phyloP scores from a whole-genome alignment of 2,888 invertebrate genomes.

The Harmothoe impar region DNA sequence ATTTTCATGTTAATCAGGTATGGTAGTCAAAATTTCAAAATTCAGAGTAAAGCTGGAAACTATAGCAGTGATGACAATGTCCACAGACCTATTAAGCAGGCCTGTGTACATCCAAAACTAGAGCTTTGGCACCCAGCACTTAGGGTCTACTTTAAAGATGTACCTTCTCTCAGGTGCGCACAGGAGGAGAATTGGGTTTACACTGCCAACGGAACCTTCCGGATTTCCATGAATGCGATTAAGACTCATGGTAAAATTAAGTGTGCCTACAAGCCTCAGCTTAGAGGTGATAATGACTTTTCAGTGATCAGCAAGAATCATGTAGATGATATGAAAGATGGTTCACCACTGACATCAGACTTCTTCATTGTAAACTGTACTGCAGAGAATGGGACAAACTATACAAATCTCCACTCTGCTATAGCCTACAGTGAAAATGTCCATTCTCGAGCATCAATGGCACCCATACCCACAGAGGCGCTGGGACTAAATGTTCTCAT shows the following conservation, averaged over 20 bases:
- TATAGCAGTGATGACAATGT: neutral
- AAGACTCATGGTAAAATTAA: conserved; percentile 83
- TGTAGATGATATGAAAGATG: conserved; percentile 56
- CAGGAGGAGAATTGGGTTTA: conserved; percentile 89
- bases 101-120: conserved; percentile 88
- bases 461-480: neutral
- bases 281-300: conserved; percentile 62
- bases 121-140: conserved; percentile 89
- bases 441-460: conserved; percentile 42
- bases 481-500: conserved; percentile 85
- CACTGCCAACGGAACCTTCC: conserved; percentile 87
- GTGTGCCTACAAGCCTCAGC: conserved; percentile 85
- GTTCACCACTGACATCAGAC: conserved; percentile 66
- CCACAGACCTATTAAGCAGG: conserved; percentile 73
- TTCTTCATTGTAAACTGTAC: conserved; percentile 71
- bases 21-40: too few relatives aligned
- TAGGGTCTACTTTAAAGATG: conserved; percentile 88
- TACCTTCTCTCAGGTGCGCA: conserved; percentile 88
- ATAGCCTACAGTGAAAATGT: conserved; percentile 72
- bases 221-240: conserved; percentile 85
- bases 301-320: conserved; percentile 41
- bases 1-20: too few relatives aligned
- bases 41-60: too few relatives aligned
- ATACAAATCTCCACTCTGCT: conserved; percentile 88
- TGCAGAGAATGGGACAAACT: conserved; percentile 82